Base-by-base conservation (phyloP, 2,113 vertebrate genomes). In the Vanacampus margaritifer region DNA sequence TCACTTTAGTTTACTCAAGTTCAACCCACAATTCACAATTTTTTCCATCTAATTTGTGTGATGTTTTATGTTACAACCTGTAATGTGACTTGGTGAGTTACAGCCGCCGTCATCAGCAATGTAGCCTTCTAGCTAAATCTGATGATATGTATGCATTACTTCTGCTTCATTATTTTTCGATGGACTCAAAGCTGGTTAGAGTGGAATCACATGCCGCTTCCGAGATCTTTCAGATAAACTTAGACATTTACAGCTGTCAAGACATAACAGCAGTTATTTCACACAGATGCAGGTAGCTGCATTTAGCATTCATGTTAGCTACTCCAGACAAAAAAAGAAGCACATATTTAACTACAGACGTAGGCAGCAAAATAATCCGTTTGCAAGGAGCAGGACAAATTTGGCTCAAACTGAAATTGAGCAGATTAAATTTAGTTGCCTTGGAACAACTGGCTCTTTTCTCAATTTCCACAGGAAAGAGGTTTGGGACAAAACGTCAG, bases 381-480 rank as follows among this genome's bases (percentile, higher is more conserved):
- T 37, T 26, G 35, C 60, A 69, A 50, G 24, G 19, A 67, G 6
- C n/a, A 45, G 43, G 16, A 69, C 14, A 37, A 10, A 17, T 68
- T 65, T 65, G 2, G 23, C 24, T 39, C 58, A 5, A 39, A 23
- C 36, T 11, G 58, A 53, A 51, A 57, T 10, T 23, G 16, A 50
- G 7, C 14, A 26, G 17, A 50, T 21, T 65, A 65, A n/a, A 50
- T n/a, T 62, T 26, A 16, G n/a, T 71, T 50, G 9, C 36, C 73
- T 67, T 9, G n/a, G 32, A 0, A 8, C 26, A 54, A 73, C 41
- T 7, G 17, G 53, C 36, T 61, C 21, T 28, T 12, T 23, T 50
- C 51, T 59, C 57, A 43, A 16, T 69, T 81, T 62, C 53, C 26
- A 21, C 26, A 19, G 60, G 68, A 28, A 36, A 73, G 14, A 26